Percentiles rank a stretch among this genome's conserved stretches.
Conservation (phyloP, 2,113 vertebrate species). For the Gymnarchus niloticus region DNA sequence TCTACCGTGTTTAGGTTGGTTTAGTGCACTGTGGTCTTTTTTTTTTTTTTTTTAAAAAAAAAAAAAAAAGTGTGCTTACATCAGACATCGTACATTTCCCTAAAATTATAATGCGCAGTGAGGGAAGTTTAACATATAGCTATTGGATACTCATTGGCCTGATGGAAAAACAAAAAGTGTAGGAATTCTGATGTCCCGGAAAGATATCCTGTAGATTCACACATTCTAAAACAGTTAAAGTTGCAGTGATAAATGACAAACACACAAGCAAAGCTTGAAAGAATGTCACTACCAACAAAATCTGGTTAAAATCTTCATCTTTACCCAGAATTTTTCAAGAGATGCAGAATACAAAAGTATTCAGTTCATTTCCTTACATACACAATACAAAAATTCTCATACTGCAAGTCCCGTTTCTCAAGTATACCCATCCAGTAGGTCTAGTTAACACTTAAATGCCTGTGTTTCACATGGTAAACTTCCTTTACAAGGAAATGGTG, state of each 20-base stretch:
- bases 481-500: constrained; percentile 6
- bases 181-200: neutral
- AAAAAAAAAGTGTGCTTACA: neutral
- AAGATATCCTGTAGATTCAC: neutral
- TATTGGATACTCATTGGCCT: neutral
- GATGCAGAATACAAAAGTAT: constrained; percentile 20
- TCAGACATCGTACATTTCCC: neutral
- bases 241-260: too few species aligned
- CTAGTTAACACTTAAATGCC: neutral
- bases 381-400: constrained; percentile 16
- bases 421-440: neutral
- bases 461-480: neutral
- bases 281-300: constrained; percentile 1
- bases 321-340: constrained; percentile 7
- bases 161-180: neutral
- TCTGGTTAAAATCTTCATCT: constrained; percentile 20
- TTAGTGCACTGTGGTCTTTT: neutral
- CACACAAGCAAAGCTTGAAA: too few species aligned
- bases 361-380: constrained; percentile 4
- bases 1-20: neutral
- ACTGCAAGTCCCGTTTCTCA: constrained; percentile 11
- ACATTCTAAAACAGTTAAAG: neutral
- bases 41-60: too few species aligned
- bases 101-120: too few species aligned
- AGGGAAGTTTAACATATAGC: neutral